Evolutionary conservation across 2,113 vertebrate genomes (phyloP).

Genomic region (Caranx ignobilis): DNA sequence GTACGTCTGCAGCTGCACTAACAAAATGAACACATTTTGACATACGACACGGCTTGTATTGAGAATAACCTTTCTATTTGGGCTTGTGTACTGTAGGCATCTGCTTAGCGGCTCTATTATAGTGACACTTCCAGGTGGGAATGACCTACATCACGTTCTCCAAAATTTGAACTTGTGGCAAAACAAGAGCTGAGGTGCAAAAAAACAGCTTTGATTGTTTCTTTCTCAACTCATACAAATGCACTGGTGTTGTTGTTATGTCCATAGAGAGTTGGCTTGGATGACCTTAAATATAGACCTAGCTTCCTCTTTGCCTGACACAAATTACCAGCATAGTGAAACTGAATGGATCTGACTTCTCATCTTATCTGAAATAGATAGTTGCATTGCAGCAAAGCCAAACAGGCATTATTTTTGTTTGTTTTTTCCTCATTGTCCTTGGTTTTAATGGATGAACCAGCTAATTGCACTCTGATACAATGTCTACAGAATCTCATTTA

Average conservation of each 20-base stretch:
- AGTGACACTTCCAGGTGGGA: neutral
- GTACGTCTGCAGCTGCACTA: neutral
- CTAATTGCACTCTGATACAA: conserved; percentile 57
- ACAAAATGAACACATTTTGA: neutral
- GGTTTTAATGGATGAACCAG: conserved; percentile 41
- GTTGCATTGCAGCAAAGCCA: neutral
- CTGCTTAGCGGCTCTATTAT: neutral
- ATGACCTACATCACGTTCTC: neutral
- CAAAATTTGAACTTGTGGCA: neutral
- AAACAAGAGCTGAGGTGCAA: neutral
- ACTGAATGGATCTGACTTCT: conserved; percentile 2
- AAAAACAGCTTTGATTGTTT: neutral
- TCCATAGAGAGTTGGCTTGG: neutral
- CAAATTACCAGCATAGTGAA: neutral
- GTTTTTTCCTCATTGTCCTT: conserved; percentile 8
- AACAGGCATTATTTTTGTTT: neutral
- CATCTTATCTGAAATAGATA: neutral
- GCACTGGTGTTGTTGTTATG: neutral
- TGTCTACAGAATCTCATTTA: conserved; percentile 55
- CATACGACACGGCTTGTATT: neutral
- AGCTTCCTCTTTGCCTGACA: neutral
- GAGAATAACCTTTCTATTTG: neutral
- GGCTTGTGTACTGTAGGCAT: neutral
- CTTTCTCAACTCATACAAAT: neutral
- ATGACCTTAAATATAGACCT: neutral